phyloP scores from a whole-genome alignment of 2,888 invertebrate genomes.

The Cheiracanthium punctorium region DNA sequence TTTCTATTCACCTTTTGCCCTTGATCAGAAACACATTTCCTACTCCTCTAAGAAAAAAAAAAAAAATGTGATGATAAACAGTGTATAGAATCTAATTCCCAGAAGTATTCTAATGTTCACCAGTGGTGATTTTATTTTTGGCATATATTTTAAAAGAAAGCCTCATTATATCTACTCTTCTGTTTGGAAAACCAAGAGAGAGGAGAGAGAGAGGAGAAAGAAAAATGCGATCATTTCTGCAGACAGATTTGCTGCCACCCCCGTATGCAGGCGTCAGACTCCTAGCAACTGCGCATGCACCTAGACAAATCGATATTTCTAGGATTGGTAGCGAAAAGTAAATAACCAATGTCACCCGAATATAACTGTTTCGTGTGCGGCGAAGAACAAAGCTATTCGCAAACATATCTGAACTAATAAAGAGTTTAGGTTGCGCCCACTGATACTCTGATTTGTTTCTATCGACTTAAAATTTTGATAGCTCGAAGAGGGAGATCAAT shows the following conservation, averaged over 20 bases:
- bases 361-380: conserved; percentile 17
- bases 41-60: neutral
- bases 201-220: no score
- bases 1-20: no score
- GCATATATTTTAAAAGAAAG: neutral
- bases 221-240: conserved; percentile 3
- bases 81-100: neutral
- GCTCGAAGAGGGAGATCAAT: no score
- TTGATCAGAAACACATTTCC: no score
- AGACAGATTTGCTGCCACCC: conserved; percentile 41
- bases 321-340: conserved; percentile 65
- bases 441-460: neutral
- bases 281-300: conserved; percentile 32
- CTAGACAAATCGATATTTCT: conserved; percentile 52
- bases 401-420: conserved; percentile 36
- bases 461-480: no score
- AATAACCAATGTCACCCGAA: conserved; percentile 45
- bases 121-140: neutral
- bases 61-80: neutral
- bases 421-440: neutral
- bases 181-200: neutral
- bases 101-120: conserved; percentile 19
- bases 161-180: neutral
- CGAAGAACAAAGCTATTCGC: conserved; percentile 33
- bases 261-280: conserved; percentile 5